Base-by-base conservation (phyloP, 2,888 invertebrate genomes). In the Acrobasis consociella region DNA sequence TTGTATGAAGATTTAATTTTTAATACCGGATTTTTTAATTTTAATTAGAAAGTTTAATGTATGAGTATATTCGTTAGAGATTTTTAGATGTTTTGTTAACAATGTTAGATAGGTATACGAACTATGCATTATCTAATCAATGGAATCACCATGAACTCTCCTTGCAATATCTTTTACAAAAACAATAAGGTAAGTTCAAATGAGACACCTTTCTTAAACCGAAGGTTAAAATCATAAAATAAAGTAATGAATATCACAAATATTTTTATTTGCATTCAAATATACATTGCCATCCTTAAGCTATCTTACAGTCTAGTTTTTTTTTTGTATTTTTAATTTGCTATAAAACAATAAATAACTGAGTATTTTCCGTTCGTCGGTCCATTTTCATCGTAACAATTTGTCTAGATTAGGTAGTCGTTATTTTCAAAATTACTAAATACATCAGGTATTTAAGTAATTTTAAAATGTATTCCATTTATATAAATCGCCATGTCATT, bases 321-420 rank as follows among this genome's bases (percentile, higher is more conserved):
- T 75, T 77, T 80, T 82, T 81, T 80, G 74, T 76, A 71, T 70
- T 74, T 80, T 82, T 82, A 71, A 63, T 77, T 80, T 83, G 80
- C 81, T 76, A 75, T 42, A 69, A 73, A 68, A 80, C 64, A 77
- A 76, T 79, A 81, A 82, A 76, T 73, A 73, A 73, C 64, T 72
- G 75, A 80, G 76, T 80, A 83, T 78, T 80, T 72, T 69, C 70
- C 70, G 73, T 63, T 65, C 61, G 61, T 62, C 60, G 63, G 53
- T 71, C 71, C 76, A 22, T 75, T 72, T 63, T 69, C 67, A 65
- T 62, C 64, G 72, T 71, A 62, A 31, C 31, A 64, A 64, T 66
- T 64, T 58, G 53, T 66, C 53, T 51, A 39, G 22, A 22, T 22
- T 22, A 22, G 3, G 22, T 22, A 22, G 9, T 17, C 9, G 46